A percentile compares a stretch with the other conserved stretches of the same genome.
These are phyloP conservation scores for Celastrina argiolus DNA, from an alignment of 2,888 invertebrate genomes.

Conservation along the genomic window DNA sequence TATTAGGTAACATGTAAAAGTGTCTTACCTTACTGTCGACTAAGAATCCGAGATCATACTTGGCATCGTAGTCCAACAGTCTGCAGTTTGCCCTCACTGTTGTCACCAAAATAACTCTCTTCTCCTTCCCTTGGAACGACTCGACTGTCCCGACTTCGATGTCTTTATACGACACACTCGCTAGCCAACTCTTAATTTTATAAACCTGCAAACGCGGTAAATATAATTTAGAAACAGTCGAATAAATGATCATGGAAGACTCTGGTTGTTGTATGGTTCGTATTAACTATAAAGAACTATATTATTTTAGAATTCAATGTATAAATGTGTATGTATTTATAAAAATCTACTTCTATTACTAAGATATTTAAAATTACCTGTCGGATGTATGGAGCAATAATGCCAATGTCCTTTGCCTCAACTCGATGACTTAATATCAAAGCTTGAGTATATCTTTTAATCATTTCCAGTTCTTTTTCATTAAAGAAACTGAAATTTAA, in stretches of 20 bases:
- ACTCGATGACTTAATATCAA: conserved; percentile 79
- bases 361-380: conserved; percentile 79
- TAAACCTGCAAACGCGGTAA: conserved; percentile 47
- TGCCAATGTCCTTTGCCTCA: conserved; percentile 84
- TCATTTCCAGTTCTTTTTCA: conserved; percentile 83
- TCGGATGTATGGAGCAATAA: conserved; percentile 94
- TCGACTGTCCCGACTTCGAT: conserved; percentile 90
- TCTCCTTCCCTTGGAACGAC: conserved; percentile 92
- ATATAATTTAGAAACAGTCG: neutral
- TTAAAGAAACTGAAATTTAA: conserved; percentile 79
- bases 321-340: no score
- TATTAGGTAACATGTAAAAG: neutral
- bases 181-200: conserved; percentile 66
- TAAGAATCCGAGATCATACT: conserved; percentile 76
- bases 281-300: no score
- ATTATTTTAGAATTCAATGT: no score
- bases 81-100: conserved; percentile 84
- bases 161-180: conserved; percentile 43
- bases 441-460: conserved; percentile 68
- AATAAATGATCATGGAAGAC: no score
- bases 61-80: conserved; percentile 64
- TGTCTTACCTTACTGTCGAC: conserved; percentile 60
- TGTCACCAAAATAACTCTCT: conserved; percentile 87
- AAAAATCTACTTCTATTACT: no score
- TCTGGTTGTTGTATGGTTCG: no score